Percentiles rank a stretch among this genome's conserved stretches.
These are phyloP conservation scores for Tetrapedia diversipes DNA, from an alignment of 2,888 invertebrate genomes.

Conservation along the genomic window DNA sequence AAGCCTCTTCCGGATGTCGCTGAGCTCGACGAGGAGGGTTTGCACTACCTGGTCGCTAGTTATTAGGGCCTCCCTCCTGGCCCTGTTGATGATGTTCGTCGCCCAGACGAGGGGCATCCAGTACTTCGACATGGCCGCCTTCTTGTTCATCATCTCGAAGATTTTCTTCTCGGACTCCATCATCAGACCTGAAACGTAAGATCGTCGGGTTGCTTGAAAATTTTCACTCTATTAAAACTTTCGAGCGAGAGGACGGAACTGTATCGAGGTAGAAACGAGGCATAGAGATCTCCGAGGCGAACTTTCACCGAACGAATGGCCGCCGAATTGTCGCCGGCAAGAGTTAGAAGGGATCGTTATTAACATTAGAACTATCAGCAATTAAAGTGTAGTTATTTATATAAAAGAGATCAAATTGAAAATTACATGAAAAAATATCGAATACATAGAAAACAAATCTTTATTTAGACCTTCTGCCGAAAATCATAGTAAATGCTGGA, in stretches of 20 bases:
- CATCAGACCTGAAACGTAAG: conserved; percentile 90
- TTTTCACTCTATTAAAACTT: conserved; percentile 26
- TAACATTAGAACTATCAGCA: no score
- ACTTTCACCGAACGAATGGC: conserved; percentile 37
- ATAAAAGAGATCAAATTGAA: no score
- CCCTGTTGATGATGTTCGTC: conserved; percentile 94
- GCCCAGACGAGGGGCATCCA: conserved; percentile 98
- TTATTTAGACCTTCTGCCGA: no score
- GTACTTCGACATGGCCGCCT: conserved; percentile 95
- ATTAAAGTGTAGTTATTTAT: no score
- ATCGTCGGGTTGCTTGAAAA: conserved; percentile 19
- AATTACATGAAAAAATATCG: no score
- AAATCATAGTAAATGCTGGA: no score
- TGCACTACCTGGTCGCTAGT: conserved; percentile 96
- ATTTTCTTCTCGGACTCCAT: conserved; percentile 95
- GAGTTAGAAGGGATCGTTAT: not conserved
- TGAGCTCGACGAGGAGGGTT: conserved; percentile 93
- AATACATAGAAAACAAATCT: no score
- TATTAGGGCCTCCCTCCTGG: conserved; percentile 92
- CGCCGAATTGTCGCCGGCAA: conserved; percentile 24
- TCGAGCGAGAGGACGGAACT: conserved; percentile 19
- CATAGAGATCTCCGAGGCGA: not conserved
- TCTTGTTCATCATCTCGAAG: conserved; percentile 94
- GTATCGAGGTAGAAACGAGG: conserved; percentile 15
- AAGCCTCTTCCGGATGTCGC: conserved; percentile 92